These are phyloP conservation scores for Montipora capitata DNA, from an alignment of 92 coral and sea anemone genomes.

Conservation along the genomic window DNA sequence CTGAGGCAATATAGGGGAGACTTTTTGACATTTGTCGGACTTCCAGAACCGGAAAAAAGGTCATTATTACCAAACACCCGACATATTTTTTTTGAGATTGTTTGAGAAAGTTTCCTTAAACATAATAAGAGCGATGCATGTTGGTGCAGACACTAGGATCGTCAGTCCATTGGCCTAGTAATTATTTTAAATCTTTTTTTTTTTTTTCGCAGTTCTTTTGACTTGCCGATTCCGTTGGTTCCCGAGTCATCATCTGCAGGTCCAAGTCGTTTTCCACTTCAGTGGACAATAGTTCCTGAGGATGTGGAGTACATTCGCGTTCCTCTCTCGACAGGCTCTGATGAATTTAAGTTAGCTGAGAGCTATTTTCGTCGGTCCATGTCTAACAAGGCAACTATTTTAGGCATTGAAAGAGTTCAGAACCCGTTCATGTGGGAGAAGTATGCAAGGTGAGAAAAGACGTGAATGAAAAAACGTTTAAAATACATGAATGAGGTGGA, in stretches of 20 bases:
- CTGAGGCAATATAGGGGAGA: too few species aligned
- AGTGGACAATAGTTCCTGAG: slow-evolving; percentile 63
- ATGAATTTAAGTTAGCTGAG: slow-evolving; percentile 57
- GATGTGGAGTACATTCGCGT: slow-evolving; percentile 28
- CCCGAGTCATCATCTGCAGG: slow-evolving; percentile 17
- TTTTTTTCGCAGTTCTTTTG: slow-evolving; percentile 19
- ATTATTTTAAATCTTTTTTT: background rate
- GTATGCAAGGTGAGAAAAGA: slow-evolving; percentile 48
- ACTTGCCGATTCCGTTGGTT: slow-evolving; percentile 10
- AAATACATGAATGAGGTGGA: too few species aligned
- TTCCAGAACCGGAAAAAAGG: too few species aligned
- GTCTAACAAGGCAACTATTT: slow-evolving; percentile 50
- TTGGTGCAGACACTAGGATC: too few species aligned
- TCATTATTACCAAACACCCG: too few species aligned
- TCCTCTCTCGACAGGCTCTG: slow-evolving; percentile 20
- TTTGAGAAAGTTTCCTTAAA: too few species aligned
- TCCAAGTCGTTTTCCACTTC: slow-evolving; percentile 28
- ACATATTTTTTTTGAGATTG: too few species aligned
- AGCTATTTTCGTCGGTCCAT: slow-evolving; percentile 45
- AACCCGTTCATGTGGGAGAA: slow-evolving; percentile 83
- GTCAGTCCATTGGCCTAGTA: too few species aligned
- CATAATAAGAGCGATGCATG: too few species aligned
- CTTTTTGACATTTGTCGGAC: too few species aligned
- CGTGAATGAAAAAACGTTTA: too few species aligned
- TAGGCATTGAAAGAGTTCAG: slow-evolving; percentile 72